Evolutionary conservation across 2,888 invertebrate genomes (phyloP).

Genomic region (Amblyjoppa fuscipennis): DNA sequence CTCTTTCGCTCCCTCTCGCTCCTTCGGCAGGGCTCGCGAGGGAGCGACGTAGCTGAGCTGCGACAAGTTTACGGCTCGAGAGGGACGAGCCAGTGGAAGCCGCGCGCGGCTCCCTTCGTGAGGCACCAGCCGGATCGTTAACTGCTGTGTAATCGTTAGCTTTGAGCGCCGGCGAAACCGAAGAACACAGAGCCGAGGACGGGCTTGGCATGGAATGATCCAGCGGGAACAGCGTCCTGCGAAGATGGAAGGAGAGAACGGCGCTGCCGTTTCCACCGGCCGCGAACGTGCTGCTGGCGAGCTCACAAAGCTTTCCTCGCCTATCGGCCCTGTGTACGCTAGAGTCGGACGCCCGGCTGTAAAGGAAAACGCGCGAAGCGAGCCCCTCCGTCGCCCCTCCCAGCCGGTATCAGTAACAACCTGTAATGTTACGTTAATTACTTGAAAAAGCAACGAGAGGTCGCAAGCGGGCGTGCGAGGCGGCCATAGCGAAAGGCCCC

Average conservation of each 20-base stretch:
- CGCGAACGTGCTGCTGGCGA: constrained; percentile 35
- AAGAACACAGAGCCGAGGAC: constrained; percentile 66
- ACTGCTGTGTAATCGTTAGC: constrained; percentile 82
- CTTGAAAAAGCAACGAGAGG: constrained; percentile 17
- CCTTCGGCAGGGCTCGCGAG: constrained; percentile 19
- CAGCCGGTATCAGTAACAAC: not conserved
- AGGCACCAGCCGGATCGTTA: constrained; percentile 75
- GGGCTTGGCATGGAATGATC: constrained; percentile 55
- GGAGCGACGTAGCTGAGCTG: constrained; percentile 31
- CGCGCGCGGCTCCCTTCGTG: constrained; percentile 62
- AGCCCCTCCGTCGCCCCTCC: not conserved
- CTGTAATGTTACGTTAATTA: constrained; percentile 29
- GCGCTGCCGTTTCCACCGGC: constrained; percentile 36
- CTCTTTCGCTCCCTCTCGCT: not conserved
- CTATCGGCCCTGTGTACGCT: constrained; percentile 36
- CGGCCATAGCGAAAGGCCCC: not conserved
- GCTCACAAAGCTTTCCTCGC: constrained; percentile 53
- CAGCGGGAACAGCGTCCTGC: constrained; percentile 47
- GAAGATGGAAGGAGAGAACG: constrained; percentile 40
- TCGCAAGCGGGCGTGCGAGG: not conserved
- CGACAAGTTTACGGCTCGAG: constrained; percentile 46
- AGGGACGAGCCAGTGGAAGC: constrained; percentile 40
- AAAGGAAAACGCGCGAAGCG: constrained; percentile 1
- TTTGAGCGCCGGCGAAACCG: constrained; percentile 73
- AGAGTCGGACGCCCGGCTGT: constrained; percentile 3